phyloP scores from a whole-genome alignment of 2,888 invertebrate genomes.

The Yponomeuta plumbellus region DNA sequence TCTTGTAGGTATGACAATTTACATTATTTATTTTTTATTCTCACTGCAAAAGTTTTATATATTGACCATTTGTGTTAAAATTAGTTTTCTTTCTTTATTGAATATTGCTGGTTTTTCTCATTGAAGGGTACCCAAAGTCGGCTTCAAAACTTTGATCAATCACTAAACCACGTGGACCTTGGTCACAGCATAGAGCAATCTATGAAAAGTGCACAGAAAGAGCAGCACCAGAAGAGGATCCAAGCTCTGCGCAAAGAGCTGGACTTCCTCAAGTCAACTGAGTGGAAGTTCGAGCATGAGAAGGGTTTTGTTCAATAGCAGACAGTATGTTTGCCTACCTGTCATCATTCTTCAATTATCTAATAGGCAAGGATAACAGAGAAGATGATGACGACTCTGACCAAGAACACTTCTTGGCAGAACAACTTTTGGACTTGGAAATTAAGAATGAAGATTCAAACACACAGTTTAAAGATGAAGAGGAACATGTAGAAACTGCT shows the following conservation, averaged over 20 bases:
- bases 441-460: slow-evolving; percentile 29
- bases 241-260: slow-evolving; percentile 84
- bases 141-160: slow-evolving; percentile 60
- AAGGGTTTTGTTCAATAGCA: slow-evolving; percentile 77
- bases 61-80: not conserved
- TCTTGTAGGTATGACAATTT: too few relatives aligned
- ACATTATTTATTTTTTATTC: not conserved
- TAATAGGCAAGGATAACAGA: slow-evolving; percentile 37
- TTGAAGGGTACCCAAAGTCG: slow-evolving; percentile 50
- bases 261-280: slow-evolving; percentile 85
- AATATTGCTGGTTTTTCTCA: not conserved
- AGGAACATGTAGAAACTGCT: slow-evolving; percentile 20
- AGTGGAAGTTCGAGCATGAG: slow-evolving; percentile 88
- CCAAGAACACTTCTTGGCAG: slow-evolving; percentile 54
- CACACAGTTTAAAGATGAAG: slow-evolving; percentile 23
- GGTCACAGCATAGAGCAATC: slow-evolving; percentile 74
- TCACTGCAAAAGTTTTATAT: not conserved
- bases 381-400: slow-evolving; percentile 38
- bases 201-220: slow-evolving; percentile 75
- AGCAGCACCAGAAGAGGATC: slow-evolving; percentile 83
- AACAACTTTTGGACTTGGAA: slow-evolving; percentile 59
- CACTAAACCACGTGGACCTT: slow-evolving; percentile 70
- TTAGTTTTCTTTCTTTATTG: not conserved
- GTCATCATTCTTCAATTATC: slow-evolving; percentile 50
- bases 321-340: slow-evolving; percentile 64